Evolutionary conservation across 2,888 invertebrate genomes (phyloP).

Genomic region (Argynnis bischoffii): DNA sequence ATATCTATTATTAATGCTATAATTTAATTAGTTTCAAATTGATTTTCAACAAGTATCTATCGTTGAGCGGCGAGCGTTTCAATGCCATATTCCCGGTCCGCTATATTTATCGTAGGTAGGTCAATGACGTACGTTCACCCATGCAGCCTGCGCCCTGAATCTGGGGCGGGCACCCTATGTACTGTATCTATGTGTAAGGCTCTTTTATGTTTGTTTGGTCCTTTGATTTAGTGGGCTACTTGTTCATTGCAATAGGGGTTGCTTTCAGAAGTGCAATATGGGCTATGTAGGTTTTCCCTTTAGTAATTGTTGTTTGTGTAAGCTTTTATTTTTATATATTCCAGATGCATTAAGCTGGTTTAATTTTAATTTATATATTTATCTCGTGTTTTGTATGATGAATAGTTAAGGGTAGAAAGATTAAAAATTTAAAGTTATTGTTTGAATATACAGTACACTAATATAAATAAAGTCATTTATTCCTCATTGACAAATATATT

Average conservation of each 20-base stretch:
- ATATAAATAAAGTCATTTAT: too few relatives aligned
- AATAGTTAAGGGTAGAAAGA: too few relatives aligned
- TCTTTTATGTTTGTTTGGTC: conserved; percentile 31
- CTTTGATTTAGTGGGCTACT: conserved; percentile 24
- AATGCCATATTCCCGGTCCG: conserved; percentile 71
- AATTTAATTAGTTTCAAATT: conserved; percentile 4
- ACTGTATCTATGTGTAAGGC: conserved; percentile 37
- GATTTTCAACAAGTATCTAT: conserved; percentile 24
- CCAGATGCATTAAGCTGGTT: too few relatives aligned
- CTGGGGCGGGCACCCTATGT: conserved; percentile 60
- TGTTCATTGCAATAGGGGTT: conserved; percentile 21
- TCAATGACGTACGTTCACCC: conserved; percentile 76
- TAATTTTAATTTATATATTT: too few relatives aligned
- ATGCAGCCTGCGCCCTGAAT: conserved; percentile 67
- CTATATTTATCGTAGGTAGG: conserved; percentile 72
- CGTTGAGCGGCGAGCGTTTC: conserved; percentile 50
- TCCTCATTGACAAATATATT: not conserved
- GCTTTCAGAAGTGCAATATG: conserved; percentile 4
- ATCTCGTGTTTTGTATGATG: too few relatives aligned
- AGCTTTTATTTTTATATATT: not conserved
- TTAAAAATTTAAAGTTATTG: too few relatives aligned
- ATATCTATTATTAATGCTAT: not conserved
- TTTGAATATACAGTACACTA: too few relatives aligned
- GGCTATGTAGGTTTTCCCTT: not conserved
- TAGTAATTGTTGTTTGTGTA: not conserved